Base-by-base conservation (phyloP, 2,888 invertebrate species). In the Keiferia lycopersicella region DNA sequence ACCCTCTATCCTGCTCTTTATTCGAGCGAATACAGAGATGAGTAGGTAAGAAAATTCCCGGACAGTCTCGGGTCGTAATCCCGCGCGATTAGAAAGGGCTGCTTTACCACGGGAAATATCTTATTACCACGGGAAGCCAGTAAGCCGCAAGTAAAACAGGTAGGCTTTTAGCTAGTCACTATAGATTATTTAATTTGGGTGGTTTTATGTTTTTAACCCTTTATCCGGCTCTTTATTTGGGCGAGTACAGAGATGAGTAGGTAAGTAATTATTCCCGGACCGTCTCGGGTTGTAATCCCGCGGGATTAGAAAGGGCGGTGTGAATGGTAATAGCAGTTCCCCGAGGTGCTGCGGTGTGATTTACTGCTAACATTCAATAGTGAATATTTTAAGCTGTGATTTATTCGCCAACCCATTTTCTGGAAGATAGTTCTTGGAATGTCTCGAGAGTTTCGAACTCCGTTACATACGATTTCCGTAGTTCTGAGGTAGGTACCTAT, bases 331-430 rank as follows among this genome's bases (percentile, higher is more conserved):
- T 90, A 88, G 86, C 80, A 86, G 84, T 83, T 84, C 81, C 81
- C 83, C 69, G 84, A 85, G 87, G 84, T 86, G 82, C 87, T 87
- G 88, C 82, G 90, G 87, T 88, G 85, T 89, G 88, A 91, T 90
- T 91, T 91, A 90, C 88, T 83, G 87, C 88, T 84, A 85, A 87
- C 85, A 88, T 89, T 90, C 88, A 88, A 91, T 90, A 88, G 82
- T 89, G 91, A 91, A 91, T 90, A 90, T 88, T 90, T 90, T 87
- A 91, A 84, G 82, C 81, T 70, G 78, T 86, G 85, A 89, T 88
- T 88, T 88, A 89, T 88, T 81, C 75, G 75, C 71, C 71, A 77
- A 74, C 77, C 75, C 78, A 77, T 53, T 82, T 75, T 77, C 77
- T 74, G 3, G 34, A 4, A 34, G 34, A 66, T 74, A 78, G 71